Evolutionary conservation across 64 coral and sea anemone genomes (phyloP).

Genomic region (Actinia tenebrosa): DNA sequence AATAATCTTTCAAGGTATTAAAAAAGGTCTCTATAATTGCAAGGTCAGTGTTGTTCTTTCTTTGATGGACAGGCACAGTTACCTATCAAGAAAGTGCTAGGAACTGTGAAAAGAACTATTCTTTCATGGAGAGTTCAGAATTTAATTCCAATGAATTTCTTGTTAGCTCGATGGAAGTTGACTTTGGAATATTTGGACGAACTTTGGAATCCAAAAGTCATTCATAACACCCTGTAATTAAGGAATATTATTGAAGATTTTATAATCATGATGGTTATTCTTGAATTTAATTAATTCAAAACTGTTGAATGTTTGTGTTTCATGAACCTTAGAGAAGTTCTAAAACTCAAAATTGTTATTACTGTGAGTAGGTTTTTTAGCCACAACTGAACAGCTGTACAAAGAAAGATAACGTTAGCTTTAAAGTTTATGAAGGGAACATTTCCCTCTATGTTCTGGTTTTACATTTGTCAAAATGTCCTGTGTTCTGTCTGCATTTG

Average conservation of each 20-base stretch:
- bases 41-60: too few relatives aligned
- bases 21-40: too few relatives aligned
- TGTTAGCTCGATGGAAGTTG: background rate
- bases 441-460: background rate
- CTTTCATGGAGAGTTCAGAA: too few relatives aligned
- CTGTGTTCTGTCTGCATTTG: background rate
- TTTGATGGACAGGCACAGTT: too few relatives aligned
- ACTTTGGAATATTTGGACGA: too few relatives aligned
- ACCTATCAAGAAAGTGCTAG: too few relatives aligned
- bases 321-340: background rate
- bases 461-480: background rate
- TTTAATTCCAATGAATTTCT: background rate
- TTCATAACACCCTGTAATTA: too few relatives aligned
- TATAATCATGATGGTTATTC: background rate
- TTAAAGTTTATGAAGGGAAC: background rate
- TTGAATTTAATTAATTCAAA: background rate
- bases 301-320: background rate
- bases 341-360: conserved; percentile 7
- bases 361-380: background rate
- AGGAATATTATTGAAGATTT: background rate
- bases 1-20: too few relatives aligned
- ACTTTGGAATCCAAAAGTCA: too few relatives aligned
- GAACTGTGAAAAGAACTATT: too few relatives aligned
- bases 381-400: background rate
- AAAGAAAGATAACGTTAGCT: background rate